Conservation (phyloP, 2,113 vertebrate genomes). For the Podarcis muralis region DNA sequence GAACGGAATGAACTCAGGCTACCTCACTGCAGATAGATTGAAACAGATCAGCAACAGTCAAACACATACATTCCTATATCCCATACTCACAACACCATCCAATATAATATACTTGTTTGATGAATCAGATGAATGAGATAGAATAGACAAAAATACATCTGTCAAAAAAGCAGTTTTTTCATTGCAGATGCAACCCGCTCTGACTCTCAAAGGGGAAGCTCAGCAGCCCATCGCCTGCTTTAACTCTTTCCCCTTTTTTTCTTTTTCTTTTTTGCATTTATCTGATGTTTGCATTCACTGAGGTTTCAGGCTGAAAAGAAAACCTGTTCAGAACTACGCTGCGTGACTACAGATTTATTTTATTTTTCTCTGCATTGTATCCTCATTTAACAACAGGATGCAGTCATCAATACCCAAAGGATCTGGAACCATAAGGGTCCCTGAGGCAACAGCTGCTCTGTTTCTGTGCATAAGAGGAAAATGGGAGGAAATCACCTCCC, state of each 20-base stretch:
- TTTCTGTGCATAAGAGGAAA: rapidly evolving
- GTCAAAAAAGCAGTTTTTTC: constrained; percentile 28
- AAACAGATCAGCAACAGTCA: neutral
- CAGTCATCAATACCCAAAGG: constrained; percentile 17
- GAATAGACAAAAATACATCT: constrained; percentile 38
- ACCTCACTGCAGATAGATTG: neutral
- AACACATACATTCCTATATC: neutral
- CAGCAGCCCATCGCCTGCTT: neutral
- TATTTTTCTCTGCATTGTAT: constrained; percentile 12
- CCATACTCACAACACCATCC: neutral
- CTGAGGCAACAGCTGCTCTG: constrained; percentile 53
- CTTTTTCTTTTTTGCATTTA: neutral
- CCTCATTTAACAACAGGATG: constrained; percentile 37
- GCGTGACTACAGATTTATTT: neutral
- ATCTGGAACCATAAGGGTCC: constrained; percentile 32
- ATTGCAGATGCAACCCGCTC: constrained; percentile 13
- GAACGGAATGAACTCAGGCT: neutral
- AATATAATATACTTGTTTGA: neutral
- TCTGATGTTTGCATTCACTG: neutral
- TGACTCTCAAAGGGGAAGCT: constrained; percentile 42
- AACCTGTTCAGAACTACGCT: constrained; percentile 25
- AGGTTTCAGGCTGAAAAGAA: constrained; percentile 37
- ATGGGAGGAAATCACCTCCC: neutral
- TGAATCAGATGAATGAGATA: constrained; percentile 40
- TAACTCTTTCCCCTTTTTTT: neutral